phyloP scores from a whole-genome alignment of 2,888 invertebrate genomes.

The Cremastinae sp. region DNA sequence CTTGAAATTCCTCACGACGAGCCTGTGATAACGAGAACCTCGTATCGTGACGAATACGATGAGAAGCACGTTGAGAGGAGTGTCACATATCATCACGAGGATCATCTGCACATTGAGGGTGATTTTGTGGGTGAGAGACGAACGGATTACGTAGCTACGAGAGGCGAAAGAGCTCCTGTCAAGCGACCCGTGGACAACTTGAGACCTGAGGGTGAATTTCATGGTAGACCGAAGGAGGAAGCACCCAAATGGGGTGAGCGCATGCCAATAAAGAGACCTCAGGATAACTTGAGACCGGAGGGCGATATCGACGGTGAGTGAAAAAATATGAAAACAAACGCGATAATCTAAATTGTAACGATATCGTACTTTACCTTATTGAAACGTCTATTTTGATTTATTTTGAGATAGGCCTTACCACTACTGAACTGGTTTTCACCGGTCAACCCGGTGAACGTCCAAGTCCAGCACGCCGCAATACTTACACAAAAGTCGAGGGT shows the following conservation, averaged over 20 bases:
- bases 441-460: constrained; percentile 85
- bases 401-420: constrained; percentile 86
- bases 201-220: constrained; percentile 77
- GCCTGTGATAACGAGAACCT: constrained; percentile 80
- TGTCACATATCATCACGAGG: constrained; percentile 84
- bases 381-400: too few relatives aligned
- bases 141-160: constrained; percentile 80
- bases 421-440: constrained; percentile 86
- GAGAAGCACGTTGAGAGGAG: constrained; percentile 85
- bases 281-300: constrained; percentile 79
- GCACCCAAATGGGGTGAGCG: constrained; percentile 81
- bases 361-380: not conserved
- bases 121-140: constrained; percentile 82
- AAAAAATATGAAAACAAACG: too few relatives aligned
- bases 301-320: constrained; percentile 69
- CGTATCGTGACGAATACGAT: constrained; percentile 85
- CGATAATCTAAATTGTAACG: too few relatives aligned
- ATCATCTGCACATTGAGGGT: constrained; percentile 87
- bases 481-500: constrained; percentile 89
- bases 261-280: constrained; percentile 77
- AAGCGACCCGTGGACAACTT: constrained; percentile 81
- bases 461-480: constrained; percentile 86
- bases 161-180: constrained; percentile 77
- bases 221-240: constrained; percentile 79
- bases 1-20: constrained; percentile 73